Conservation (phyloP, 2,797 vertebrate species). For the Garrulus glandarius region DNA sequence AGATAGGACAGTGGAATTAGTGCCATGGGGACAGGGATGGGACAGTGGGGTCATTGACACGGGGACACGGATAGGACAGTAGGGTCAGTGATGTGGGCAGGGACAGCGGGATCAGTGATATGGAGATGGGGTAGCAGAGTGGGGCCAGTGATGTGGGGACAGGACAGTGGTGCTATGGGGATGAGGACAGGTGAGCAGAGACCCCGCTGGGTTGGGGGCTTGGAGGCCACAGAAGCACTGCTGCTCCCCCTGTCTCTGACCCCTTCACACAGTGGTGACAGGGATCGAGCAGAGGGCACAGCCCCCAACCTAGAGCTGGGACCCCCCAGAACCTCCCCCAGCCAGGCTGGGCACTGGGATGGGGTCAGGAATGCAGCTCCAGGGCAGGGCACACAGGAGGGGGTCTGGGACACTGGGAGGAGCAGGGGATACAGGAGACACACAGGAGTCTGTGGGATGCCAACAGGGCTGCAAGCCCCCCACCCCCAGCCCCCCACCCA, state of each 20-base stretch:
- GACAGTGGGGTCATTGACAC: too few relatives aligned
- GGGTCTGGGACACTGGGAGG: background rate
- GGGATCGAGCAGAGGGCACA: rapidly evolving
- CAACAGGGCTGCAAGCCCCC: rapidly evolving
- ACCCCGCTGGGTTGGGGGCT: background rate
- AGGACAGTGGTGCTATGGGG: background rate
- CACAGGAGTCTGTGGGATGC: background rate
- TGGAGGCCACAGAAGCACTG: rapidly evolving
- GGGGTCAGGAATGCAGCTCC: rapidly evolving
- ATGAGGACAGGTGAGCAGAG: background rate
- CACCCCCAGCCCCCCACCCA: background rate
- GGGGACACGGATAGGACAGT: background rate
- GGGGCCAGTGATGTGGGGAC: rapidly evolving
- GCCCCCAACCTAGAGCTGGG: background rate
- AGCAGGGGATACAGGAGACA: background rate
- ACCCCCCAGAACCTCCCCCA: rapidly evolving
- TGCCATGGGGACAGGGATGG: background rate
- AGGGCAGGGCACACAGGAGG: rapidly evolving
- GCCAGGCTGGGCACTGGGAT: too few relatives aligned
- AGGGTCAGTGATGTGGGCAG: background rate
- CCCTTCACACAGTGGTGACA: rapidly evolving
- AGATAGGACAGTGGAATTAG: background rate
- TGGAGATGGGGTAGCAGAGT: background rate
- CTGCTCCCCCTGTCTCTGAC: background rate
- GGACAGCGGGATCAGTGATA: rapidly evolving